These are phyloP conservation scores for Streblospio benedicti DNA, from an alignment of 1,140 invertebrate species.

Conservation along the genomic window DNA sequence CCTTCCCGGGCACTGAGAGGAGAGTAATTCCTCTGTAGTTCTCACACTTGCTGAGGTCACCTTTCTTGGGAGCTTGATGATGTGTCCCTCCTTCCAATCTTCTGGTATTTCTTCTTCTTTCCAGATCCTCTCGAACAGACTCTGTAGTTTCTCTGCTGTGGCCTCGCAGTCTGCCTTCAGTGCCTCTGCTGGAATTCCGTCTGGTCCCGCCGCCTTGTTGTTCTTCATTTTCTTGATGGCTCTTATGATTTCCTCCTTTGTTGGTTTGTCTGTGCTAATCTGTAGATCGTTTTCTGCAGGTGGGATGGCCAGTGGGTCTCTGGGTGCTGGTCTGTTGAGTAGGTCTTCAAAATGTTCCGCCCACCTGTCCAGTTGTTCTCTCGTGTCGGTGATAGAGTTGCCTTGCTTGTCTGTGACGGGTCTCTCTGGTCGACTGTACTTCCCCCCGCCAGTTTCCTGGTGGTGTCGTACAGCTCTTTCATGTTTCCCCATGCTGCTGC, in stretches of 20 bases:
- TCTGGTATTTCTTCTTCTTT: conserved; percentile 12
- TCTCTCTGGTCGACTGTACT: conserved; percentile 4
- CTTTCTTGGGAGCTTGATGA: conserved; percentile 27
- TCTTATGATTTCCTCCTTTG: not conserved
- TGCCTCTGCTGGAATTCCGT: conserved; percentile 3
- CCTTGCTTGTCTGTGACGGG: conserved; percentile 16
- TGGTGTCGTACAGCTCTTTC: conserved; percentile 13
- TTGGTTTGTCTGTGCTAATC: conserved; percentile 1
- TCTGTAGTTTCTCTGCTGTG: not conserved
- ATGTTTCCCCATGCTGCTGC: conserved; percentile 16
- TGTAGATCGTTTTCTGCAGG: not conserved
- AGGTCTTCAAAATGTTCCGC: conserved; percentile 20
- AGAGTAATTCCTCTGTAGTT: conserved; percentile 27
- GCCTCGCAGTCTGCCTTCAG: not conserved
- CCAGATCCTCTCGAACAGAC: not conserved
- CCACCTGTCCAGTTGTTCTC: conserved; percentile 18
- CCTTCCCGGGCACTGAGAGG: conserved; percentile 20
- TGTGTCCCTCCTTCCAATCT: conserved; percentile 22
- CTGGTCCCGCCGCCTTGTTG: not conserved
- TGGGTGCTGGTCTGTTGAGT: conserved; percentile 16
- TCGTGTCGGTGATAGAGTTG: conserved; percentile 4
- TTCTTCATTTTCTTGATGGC: conserved; percentile 2
- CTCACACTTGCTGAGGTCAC: conserved; percentile 21
- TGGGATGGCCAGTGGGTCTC: not conserved
- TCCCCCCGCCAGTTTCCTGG: not conserved